Conservation (phyloP, 2,888 invertebrate species). For the Biston stratarius region DNA sequence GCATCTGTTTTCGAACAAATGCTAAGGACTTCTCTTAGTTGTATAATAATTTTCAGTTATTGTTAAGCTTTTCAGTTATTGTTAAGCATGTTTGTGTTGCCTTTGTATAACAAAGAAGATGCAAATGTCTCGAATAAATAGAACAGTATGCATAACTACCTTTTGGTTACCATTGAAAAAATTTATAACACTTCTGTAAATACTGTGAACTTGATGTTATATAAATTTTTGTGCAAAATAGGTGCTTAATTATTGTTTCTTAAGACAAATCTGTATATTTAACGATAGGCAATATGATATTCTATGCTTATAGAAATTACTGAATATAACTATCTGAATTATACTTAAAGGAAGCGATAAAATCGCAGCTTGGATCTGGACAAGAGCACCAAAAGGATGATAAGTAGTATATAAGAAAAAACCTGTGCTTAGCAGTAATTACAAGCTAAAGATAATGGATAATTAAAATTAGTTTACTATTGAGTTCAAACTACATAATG, state of each 20-base stretch:
- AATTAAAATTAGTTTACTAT: not conserved
- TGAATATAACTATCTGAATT: no score
- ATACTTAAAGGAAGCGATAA: no score
- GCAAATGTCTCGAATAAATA: constrained; percentile 10
- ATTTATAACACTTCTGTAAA: not conserved
- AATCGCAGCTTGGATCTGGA: no score
- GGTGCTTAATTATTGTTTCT: no score
- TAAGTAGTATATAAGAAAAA: no score
- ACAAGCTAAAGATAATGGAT: no score
- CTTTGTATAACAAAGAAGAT: constrained; percentile 1
- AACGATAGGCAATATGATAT: no score
- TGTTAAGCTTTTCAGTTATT: not conserved
- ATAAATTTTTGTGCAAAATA: not conserved
- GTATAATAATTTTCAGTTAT: constrained; percentile 1
- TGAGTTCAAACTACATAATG: not conserved
- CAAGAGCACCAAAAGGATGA: no score
- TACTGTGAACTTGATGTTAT: not conserved
- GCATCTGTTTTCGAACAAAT: constrained; percentile 31
- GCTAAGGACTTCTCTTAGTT: constrained; percentile 25
- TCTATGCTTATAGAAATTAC: no score
- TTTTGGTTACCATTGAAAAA: not conserved
- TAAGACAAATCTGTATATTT: no score
- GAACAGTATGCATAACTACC: not conserved
- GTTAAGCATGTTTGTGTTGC: constrained; percentile 19
- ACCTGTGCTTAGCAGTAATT: no score